These are phyloP conservation scores for Homarus americanus DNA, from an alignment of 1,140 invertebrate species.

Conservation along the genomic window DNA sequence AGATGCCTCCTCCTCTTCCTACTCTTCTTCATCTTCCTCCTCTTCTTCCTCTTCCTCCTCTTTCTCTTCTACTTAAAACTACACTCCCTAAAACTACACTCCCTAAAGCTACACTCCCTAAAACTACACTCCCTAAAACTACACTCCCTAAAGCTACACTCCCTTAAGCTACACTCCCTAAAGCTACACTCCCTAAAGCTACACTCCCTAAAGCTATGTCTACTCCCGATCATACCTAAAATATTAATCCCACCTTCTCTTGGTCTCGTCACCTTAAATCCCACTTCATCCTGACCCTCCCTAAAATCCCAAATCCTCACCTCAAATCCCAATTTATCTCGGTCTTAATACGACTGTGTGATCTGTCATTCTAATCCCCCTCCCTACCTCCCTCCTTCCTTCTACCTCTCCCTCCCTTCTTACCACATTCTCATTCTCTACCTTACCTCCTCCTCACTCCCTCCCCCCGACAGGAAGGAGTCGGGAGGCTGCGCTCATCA, in stretches of 20 bases:
- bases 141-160: no score
- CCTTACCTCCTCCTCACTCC: background rate
- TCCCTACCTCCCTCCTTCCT: background rate
- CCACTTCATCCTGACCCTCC: no score
- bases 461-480: background rate
- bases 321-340: background rate
- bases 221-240: no score
- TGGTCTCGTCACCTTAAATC: no score
- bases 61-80: background rate
- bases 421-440: background rate
- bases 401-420: background rate
- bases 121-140: no score
- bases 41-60: background rate
- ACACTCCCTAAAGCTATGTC: no score
- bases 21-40: background rate
- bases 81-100: no score
- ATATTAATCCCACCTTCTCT: no score
- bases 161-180: no score
- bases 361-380: background rate
- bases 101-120: no score
- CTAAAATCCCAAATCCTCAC: background rate
- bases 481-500: no score
- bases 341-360: background rate
- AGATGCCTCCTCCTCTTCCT: background rate
- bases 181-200: no score